These are phyloP conservation scores for Cacoxenus indagator DNA, from an alignment of 2,888 invertebrate genomes.

Conservation along the genomic window DNA sequence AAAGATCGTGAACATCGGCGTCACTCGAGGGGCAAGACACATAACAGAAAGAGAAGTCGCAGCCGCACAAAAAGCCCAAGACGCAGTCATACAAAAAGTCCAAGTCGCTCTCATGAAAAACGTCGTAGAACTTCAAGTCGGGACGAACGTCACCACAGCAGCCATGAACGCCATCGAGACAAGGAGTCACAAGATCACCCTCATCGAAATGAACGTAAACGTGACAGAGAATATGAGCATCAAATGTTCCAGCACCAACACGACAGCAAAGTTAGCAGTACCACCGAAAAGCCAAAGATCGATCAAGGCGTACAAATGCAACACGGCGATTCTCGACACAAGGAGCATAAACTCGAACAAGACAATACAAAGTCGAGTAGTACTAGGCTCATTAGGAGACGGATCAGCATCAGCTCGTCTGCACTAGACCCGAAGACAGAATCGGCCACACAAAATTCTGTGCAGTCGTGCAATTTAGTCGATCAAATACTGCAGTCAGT, in stretches of 20 bases:
- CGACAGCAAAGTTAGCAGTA: background rate
- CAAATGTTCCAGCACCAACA: background rate
- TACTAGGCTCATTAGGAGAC: background rate
- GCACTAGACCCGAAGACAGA: slow-evolving; percentile 24
- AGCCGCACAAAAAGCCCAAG: slow-evolving; percentile 65
- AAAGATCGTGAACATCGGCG: slow-evolving; percentile 39
- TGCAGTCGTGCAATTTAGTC: slow-evolving; percentile 61
- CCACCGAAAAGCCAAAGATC: slow-evolving; percentile 17
- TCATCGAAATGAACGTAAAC: slow-evolving; percentile 34
- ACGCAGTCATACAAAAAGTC: too few relatives aligned
- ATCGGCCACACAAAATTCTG: background rate
- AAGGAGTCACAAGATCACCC: slow-evolving; percentile 35
- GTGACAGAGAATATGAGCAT: slow-evolving; percentile 45
- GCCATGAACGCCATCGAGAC: slow-evolving; percentile 43
- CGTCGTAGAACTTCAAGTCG: slow-evolving; percentile 54
- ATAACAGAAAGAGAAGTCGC: slow-evolving; percentile 55
- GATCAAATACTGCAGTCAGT: slow-evolving; percentile 70
- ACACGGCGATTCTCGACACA: slow-evolving; percentile 36
- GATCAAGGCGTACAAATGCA: slow-evolving; percentile 21
- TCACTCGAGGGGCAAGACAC: slow-evolving; percentile 45
- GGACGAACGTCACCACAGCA: slow-evolving; percentile 48
- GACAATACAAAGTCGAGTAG: background rate
- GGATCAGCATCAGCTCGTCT: too few relatives aligned
- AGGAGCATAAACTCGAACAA: slow-evolving; percentile 26
- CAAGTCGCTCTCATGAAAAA: slow-evolving; percentile 61